These are phyloP conservation scores for Oreochromis spilurus DNA, from an alignment of 2,113 vertebrate species.

Conservation along the genomic window DNA sequence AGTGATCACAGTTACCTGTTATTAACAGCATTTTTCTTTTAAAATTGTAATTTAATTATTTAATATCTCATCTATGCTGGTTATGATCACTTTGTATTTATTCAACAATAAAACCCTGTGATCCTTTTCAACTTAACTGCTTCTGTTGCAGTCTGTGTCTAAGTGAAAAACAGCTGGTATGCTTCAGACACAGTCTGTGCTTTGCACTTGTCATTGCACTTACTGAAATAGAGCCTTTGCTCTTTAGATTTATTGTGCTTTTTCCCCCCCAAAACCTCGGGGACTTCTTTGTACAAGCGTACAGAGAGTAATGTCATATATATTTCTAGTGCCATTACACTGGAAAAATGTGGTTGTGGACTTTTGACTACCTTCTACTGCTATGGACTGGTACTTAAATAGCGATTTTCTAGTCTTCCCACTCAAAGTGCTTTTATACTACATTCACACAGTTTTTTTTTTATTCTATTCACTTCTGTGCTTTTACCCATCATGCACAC, in stretches of 20 bases:
- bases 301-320: neutral
- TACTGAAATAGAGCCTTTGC: neutral
- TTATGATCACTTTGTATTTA: neutral
- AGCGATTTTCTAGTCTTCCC: neutral
- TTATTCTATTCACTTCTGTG: neutral
- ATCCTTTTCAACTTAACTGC: neutral
- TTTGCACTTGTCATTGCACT: neutral
- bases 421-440: neutral
- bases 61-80: neutral
- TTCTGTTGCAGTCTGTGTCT: neutral
- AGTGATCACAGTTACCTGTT: neutral
- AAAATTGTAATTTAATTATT: neutral
- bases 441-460: neutral
- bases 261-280: fast-evolving
- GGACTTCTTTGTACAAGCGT: neutral
- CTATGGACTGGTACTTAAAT: neutral
- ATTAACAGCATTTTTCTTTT: neutral
- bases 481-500: neutral
- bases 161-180: neutral
- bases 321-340: neutral
- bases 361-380: neutral
- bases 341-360: neutral
- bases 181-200: neutral
- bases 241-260: neutral
- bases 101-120: neutral